Evolutionary conservation across 2,797 vertebrate species (phyloP).

Genomic region (Momotus momota): DNA sequence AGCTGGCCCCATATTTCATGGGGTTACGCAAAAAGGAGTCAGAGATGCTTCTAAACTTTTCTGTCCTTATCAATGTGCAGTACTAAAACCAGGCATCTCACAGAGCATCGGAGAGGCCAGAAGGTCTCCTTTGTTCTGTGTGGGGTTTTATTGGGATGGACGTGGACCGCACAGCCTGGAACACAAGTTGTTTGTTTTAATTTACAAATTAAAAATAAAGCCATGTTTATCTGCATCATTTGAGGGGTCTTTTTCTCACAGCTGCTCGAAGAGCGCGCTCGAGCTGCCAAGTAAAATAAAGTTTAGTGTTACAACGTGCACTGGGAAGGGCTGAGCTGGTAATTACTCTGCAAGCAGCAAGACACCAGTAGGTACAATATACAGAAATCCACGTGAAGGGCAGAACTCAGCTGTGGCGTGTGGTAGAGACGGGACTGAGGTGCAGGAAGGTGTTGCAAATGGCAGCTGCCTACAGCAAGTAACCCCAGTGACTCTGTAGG

Average conservation of each 20-base stretch:
- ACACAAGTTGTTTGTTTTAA: slow-evolving; percentile 47
- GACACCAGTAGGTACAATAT: background rate
- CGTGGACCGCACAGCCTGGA: background rate
- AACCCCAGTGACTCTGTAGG: background rate
- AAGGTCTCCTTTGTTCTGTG: background rate
- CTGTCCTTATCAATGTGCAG: background rate
- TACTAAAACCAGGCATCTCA: background rate
- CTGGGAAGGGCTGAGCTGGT: slow-evolving; percentile 57
- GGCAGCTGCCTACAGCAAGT: slow-evolving; percentile 5
- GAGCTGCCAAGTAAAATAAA: slow-evolving; percentile 40
- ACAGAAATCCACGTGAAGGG: background rate
- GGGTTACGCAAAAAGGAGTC: background rate
- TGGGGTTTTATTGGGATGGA: slow-evolving; percentile 5
- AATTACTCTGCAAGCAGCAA: slow-evolving; percentile 38
- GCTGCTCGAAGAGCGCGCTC: slow-evolving; percentile 42
- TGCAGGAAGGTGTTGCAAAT: background rate
- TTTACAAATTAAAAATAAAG: slow-evolving; percentile 59
- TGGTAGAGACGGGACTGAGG: background rate
- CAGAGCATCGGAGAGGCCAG: background rate
- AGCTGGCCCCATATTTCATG: background rate
- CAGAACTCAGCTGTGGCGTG: slow-evolving; percentile 35
- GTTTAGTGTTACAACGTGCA: background rate
- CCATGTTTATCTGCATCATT: slow-evolving; percentile 48
- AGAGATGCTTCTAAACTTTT: background rate
- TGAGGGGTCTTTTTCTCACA: slow-evolving; percentile 62